phyloP scores from a whole-genome alignment of 2,888 invertebrate species.

The Sipha maydis region DNA sequence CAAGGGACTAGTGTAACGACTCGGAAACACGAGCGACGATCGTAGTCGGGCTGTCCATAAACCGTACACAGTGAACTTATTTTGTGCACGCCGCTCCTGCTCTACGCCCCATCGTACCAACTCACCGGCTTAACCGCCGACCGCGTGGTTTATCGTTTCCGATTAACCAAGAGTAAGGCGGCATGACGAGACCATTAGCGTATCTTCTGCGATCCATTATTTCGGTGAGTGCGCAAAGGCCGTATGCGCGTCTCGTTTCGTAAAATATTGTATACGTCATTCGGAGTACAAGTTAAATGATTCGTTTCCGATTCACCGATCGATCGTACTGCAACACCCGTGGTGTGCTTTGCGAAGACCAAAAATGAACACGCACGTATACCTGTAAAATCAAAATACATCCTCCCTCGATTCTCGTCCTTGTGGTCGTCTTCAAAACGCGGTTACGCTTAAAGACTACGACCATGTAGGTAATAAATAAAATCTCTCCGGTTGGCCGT shows the following conservation, averaged over 20 bases:
- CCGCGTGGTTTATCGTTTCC: background rate
- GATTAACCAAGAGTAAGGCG: background rate
- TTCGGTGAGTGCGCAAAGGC: background rate
- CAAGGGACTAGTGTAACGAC: background rate
- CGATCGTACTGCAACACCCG: too few relatives aligned
- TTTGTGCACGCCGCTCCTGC: background rate
- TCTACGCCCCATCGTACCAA: background rate
- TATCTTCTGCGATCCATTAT: background rate
- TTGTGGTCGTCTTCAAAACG: too few relatives aligned
- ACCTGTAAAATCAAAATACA: too few relatives aligned
- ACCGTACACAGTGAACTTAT: background rate
- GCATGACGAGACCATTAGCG: background rate
- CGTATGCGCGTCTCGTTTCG: background rate
- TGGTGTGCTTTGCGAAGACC: too few relatives aligned
- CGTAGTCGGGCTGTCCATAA: background rate
- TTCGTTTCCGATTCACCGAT: too few relatives aligned
- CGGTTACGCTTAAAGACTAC: too few relatives aligned
- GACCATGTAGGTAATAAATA: too few relatives aligned
- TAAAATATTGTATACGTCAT: background rate
- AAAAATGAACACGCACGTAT: too few relatives aligned
- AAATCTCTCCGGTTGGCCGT: too few relatives aligned
- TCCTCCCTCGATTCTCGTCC: too few relatives aligned
- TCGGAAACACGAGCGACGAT: background rate
- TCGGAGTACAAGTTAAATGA: too few relatives aligned
- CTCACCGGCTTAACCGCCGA: background rate